Evolutionary conservation across 2,113 vertebrate species (phyloP).

Genomic region (Odobenus rosmarus): DNA sequence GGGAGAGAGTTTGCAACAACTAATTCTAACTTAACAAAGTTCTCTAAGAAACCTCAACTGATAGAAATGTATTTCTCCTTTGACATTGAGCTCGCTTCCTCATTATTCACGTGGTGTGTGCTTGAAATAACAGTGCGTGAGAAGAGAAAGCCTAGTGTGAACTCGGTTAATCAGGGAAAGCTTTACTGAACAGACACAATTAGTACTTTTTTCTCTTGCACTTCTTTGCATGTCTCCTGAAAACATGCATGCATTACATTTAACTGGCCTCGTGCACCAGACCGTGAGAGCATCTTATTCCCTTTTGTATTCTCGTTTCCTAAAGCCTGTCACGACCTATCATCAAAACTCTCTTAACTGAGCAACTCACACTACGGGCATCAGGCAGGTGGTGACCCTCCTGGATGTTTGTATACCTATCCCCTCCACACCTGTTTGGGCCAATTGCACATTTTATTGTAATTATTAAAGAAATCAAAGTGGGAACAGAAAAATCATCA

Average conservation of each 20-base stretch:
- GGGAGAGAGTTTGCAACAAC: too few species aligned
- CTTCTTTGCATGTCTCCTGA: background rate
- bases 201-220: background rate
- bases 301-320: background rate
- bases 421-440: too few species aligned
- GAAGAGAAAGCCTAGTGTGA: background rate
- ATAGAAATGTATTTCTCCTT: background rate
- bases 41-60: background rate
- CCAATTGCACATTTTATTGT: background rate
- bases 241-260: background rate
- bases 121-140: background rate
- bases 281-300: background rate
- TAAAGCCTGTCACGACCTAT: too few species aligned
- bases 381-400: accelerated
- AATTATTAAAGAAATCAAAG: background rate
- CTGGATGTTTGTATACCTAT: background rate
- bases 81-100: background rate
- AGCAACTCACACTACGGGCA: accelerated
- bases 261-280: background rate
- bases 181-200: background rate
- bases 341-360: background rate
- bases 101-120: background rate
- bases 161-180: background rate
- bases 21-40: background rate
- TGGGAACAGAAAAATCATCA: background rate